Conservation (phyloP, 2,113 vertebrate genomes). For the Mugil cephalus region DNA sequence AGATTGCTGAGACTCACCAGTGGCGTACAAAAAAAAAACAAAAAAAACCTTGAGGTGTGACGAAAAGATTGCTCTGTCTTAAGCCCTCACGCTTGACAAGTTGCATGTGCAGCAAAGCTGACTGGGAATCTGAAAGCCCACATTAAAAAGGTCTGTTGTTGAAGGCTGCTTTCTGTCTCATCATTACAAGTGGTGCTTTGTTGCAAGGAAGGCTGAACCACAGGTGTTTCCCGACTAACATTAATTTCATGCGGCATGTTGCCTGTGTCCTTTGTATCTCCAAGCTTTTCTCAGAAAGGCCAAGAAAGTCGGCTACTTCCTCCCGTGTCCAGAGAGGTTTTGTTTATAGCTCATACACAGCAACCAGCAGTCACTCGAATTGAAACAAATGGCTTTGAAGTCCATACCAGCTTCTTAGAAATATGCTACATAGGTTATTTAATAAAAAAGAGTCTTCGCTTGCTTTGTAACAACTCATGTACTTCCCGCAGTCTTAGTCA, state of each 20-base stretch:
- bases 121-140: not conserved
- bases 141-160: not conserved
- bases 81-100: conserved; percentile 12
- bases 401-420: not conserved
- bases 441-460: not conserved
- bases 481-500: not conserved
- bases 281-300: conserved; percentile 27
- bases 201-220: conserved; percentile 27
- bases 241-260: conserved; percentile 31
- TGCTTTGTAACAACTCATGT: not conserved
- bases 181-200: not conserved
- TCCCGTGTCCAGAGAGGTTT: not conserved
- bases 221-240: conserved; percentile 18
- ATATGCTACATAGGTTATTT: not conserved
- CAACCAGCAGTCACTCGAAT: not conserved
- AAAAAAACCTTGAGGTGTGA: conserved; percentile 30
- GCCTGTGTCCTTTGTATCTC: conserved; percentile 3
- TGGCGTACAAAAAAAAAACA: too few species aligned
- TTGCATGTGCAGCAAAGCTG: conserved; percentile 1
- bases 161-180: conserved; percentile 1
- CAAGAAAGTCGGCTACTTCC: not conserved
- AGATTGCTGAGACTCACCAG: not conserved
- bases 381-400: conserved; percentile 3
- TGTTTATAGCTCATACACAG: not conserved
- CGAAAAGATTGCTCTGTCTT: conserved; percentile 29